phyloP scores from a whole-genome alignment of 2,113 vertebrate genomes.

The Cyrtonyx montezumae region DNA sequence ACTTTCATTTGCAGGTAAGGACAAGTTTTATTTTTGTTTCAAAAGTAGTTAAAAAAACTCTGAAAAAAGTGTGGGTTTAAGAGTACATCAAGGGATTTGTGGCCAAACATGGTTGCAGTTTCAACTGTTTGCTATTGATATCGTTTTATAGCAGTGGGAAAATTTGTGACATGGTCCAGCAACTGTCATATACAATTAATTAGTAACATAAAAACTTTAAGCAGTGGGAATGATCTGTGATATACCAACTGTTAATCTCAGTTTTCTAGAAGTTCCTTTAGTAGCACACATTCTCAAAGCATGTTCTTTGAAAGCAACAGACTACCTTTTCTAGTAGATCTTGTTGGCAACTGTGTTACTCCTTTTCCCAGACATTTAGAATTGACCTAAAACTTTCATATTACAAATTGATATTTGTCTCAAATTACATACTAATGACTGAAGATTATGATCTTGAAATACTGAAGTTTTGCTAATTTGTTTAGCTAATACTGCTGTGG shows the following conservation, averaged over 20 bases:
- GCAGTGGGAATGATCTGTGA: not conserved
- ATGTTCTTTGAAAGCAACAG: not conserved
- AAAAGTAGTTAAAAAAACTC: not conserved
- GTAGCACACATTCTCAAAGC: not conserved
- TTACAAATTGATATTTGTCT: not conserved
- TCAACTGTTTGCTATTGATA: not conserved
- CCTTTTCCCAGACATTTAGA: not conserved
- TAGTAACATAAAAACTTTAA: not conserved
- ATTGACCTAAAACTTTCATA: constrained; percentile 18
- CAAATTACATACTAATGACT: not conserved
- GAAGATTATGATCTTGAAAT: not conserved
- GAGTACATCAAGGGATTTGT: not conserved
- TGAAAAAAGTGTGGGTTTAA: not conserved
- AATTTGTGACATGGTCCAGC: not conserved
- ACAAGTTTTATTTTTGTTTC: not conserved
- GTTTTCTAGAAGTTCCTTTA: not conserved
- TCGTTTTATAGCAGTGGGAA: not conserved
- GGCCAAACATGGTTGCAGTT: fast-evolving
- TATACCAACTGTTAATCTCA: not conserved
- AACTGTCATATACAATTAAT: not conserved
- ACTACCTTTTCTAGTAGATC: not conserved
- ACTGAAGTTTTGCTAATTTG: not conserved
- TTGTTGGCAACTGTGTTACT: not conserved
- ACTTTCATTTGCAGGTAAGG: constrained; percentile 95
- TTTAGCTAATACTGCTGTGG: not conserved